Evolutionary conservation across 1,140 invertebrate genomes (phyloP).

Genomic region (Prorops nasuta): DNA sequence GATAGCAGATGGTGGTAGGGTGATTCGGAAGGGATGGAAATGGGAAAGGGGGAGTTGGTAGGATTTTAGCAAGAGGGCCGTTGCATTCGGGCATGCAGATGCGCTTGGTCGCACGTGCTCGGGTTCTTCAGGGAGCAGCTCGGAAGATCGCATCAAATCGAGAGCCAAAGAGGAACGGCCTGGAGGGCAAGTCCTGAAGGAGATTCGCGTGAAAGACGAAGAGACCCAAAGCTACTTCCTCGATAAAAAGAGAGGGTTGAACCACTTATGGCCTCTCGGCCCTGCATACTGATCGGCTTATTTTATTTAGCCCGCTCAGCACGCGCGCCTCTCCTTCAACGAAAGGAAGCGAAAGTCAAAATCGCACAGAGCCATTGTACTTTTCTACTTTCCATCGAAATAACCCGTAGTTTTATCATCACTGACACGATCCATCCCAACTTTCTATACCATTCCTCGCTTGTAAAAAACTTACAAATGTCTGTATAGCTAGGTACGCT

Average conservation of each 20-base stretch:
- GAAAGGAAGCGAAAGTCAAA: too few species aligned
- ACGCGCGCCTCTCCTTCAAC: slow-evolving; percentile 10
- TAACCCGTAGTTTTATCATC: too few species aligned
- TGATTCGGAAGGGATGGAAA: too few species aligned
- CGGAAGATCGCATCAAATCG: slow-evolving; percentile 19
- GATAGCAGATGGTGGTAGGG: too few species aligned
- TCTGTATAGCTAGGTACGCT: too few species aligned
- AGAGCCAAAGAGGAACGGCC: neutral
- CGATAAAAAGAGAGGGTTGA: slow-evolving; percentile 7
- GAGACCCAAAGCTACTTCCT: slow-evolving; percentile 3
- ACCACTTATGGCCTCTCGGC: slow-evolving; percentile 16
- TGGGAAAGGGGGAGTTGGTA: too few species aligned
- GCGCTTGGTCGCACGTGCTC: slow-evolving; percentile 11
- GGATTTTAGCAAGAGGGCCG: too few species aligned
- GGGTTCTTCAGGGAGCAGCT: slow-evolving; percentile 1
- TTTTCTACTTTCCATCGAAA: too few species aligned
- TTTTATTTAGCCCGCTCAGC: slow-evolving; percentile 21
- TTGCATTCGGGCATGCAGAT: slow-evolving; percentile 1
- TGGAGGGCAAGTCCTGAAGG: slow-evolving; percentile 1
- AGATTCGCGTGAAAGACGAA: slow-evolving; percentile 14
- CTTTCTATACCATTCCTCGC: too few species aligned
- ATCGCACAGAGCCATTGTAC: too few species aligned
- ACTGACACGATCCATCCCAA: too few species aligned
- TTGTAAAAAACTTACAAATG: too few species aligned
- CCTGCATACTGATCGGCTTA: slow-evolving; percentile 23